Conservation (phyloP, 2,797 vertebrate genomes). For the Yasuhikotakia modesta region DNA sequence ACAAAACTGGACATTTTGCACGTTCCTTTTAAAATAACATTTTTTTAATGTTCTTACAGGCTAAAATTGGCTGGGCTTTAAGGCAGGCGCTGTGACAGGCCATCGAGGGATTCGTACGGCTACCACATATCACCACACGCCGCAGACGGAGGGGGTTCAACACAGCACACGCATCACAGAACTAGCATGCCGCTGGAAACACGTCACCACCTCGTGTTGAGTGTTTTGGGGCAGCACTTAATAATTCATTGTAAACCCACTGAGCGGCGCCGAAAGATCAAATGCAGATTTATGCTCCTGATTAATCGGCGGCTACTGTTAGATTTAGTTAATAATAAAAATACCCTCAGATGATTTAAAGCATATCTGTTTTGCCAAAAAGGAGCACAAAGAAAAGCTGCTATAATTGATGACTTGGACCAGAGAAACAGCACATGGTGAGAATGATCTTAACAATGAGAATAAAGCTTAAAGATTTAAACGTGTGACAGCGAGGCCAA, state of each 20-base stretch:
- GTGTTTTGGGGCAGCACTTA: conserved; percentile 29
- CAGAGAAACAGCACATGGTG: conserved; percentile 44
- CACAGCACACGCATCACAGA: conserved; percentile 25
- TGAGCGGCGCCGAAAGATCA: conserved; percentile 21
- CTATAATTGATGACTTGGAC: conserved; percentile 42
- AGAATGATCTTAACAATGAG: conserved; percentile 34
- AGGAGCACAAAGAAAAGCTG: conserved; percentile 48
- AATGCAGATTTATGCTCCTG: conserved; percentile 38
- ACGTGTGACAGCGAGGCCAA: conserved; percentile 23
- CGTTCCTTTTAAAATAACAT: too few species aligned
- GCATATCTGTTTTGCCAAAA: conserved; percentile 37
- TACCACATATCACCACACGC: conserved; percentile 41
- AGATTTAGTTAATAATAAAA: conserved; percentile 52
- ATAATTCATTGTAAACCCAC: conserved; percentile 33
- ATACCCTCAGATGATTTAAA: conserved; percentile 44
- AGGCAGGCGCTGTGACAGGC: conserved; percentile 59
- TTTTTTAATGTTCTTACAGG: conserved; percentile 69
- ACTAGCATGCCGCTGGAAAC: conserved; percentile 32
- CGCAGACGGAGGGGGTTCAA: conserved; percentile 28
- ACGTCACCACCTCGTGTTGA: conserved; percentile 45
- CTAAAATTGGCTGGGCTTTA: conserved; percentile 59
- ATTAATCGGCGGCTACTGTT: conserved; percentile 47
- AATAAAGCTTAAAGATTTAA: conserved; percentile 37
- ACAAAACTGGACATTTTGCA: too few species aligned
- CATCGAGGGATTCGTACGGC: conserved; percentile 55